Evolutionary conservation across 2,888 invertebrate species (phyloP), one percentile per base, ranked within the genome.

Genomic region (Xiphydria camelus): DNA sequence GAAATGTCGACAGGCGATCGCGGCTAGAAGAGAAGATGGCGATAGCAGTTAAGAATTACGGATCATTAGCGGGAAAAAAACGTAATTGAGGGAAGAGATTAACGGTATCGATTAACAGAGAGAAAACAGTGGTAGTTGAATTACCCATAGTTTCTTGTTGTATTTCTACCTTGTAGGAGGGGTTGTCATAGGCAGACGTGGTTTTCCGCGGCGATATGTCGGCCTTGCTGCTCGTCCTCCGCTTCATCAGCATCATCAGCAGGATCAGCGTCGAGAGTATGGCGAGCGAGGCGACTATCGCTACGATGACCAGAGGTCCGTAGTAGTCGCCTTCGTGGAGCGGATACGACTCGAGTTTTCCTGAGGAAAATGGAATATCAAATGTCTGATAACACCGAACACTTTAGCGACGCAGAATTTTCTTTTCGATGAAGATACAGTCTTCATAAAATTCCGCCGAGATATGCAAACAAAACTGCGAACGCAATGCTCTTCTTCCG

Each of bases 141-240:
- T 78, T 81, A 91, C 91, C 89, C 90, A 91, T 91, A 66, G 91
- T 91, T 80, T 91, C 91, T 79, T 91, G 91, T 78, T 91, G 91
- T 76, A 91, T 85, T 79, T 91, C 91, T 75, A 93, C 89, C 84
- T 94, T 94, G 81, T 93, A 94, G 65, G 92, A 91, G 33, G 93
- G 93, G 78, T 93, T 94, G 76, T 94, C 93, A 70, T 93, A 93
- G 32, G 91, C 90, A n/a, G 91, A 89, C 38, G 91, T 90, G 57
- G 83, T 86, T 70, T 91, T 90, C 55, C 90, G 84, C 35, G 91
- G 84, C 58, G 91, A 91, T 68, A 91, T 91, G 52, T 91, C 87
- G 67, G 87, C 83, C 72, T 87, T 87, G 68, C 78, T 66, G 82
- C 82, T 43, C 73, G 79, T 64, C 76, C 82, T 85, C 64, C 91